Base-by-base conservation (phyloP, 2,797 vertebrate genomes). In the Ciconia nigra region DNA sequence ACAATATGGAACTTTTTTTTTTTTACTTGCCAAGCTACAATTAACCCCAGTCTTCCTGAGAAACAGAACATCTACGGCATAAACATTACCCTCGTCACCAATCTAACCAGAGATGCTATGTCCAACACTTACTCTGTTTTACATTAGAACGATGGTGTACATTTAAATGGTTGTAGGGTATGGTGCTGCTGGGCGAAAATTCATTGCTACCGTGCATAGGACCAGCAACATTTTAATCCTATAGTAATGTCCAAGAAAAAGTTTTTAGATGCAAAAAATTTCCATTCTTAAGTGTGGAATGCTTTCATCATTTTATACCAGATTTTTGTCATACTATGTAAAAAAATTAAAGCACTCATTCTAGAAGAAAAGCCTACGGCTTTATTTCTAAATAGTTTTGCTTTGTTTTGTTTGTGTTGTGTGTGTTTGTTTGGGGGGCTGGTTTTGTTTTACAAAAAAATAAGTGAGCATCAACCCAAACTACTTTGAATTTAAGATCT, bases 21-120 rank as follows among this genome's bases (percentile, higher is more conserved):
- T 96, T 95, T 92, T 41, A 90, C 95, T 95, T 97, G 97, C 97
- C 97, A 97, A 97, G 96, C 94, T 93, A 95, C 93, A 95, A 89
- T 98, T 98, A 98, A 98, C 97, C 96, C 96, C 83, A 58, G 61
- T 47, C 57, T 70, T 80, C 62, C 95, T 91, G 63, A 94, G 95
- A 96, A 69, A 74, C 61, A 10, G 51, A 81, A 81, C 13, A 49
- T 26, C 37, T 41, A 37, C 18, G 13, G 62, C 86, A 95, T 33
- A 74, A 83, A 61, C 71, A 70, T 5, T 20, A 37, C 47, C 74
- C 28, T 78, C 18, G 1, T n/a, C 52, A 55, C 33, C 61, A 59
- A 55, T 29, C 73, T 80, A 81, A 39, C 21, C 44, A 47, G 51
- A 89, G 17, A 54, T 46, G 42, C 18, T 26, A 82, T 9, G n/a